Conservation (phyloP, 2,888 invertebrate species). For the Muschampia plurimacula region DNA sequence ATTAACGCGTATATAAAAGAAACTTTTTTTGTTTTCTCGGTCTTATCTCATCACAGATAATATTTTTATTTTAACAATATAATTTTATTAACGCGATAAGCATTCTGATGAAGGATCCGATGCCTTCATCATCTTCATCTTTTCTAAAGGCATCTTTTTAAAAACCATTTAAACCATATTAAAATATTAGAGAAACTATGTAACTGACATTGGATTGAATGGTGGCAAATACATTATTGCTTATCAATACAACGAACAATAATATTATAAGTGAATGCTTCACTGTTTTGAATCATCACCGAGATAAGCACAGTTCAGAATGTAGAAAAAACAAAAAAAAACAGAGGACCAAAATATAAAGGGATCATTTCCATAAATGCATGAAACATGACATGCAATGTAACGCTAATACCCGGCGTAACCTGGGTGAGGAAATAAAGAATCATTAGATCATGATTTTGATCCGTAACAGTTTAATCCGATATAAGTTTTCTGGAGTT, state of each 20-base stretch:
- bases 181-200: neutral
- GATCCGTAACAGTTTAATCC: no score
- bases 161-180: neutral
- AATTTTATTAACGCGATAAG: neutral
- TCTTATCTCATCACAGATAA: neutral
- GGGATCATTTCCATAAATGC: neutral
- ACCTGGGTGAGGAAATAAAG: neutral
- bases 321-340: neutral
- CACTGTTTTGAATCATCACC: neutral
- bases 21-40: neutral
- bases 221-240: no score
- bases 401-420: neutral
- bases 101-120: neutral
- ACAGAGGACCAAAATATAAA: neutral
- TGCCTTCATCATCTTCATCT: no score
- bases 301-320: neutral
- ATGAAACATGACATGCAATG: neutral
- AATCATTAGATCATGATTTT: no score
- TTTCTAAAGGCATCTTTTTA: no score
- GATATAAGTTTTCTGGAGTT: no score
- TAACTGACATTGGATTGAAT: no score
- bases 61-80: neutral
- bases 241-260: neutral
- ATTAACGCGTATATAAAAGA: neutral
- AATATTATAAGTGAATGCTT: no score